Percentiles rank a stretch among this genome's conserved stretches.
Conservation (phyloP, 2,113 vertebrate genomes). For the Microtus pennsylvanicus region DNA sequence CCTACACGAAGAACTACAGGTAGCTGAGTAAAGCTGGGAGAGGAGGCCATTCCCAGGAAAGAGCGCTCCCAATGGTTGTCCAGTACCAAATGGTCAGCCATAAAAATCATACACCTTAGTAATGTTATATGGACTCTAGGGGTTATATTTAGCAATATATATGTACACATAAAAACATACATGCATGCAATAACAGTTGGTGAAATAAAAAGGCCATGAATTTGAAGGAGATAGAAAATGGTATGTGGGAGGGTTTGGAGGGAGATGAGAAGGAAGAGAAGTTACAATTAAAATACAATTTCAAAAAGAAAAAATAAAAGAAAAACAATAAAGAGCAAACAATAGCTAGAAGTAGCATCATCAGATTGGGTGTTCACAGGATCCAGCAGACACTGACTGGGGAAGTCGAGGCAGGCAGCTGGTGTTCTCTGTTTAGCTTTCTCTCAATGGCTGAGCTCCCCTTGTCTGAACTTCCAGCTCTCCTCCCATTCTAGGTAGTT, state of each 20-base stretch:
- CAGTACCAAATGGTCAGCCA: background rate
- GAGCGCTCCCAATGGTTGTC: background rate
- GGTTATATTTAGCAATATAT: background rate
- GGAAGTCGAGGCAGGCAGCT: too few relatives aligned
- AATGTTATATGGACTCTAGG: background rate
- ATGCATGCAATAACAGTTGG: background rate
- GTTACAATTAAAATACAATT: background rate
- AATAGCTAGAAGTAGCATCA: background rate
- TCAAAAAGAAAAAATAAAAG: background rate
- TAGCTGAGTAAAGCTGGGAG: background rate
- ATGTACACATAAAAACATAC: background rate
- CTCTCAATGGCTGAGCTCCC: background rate
- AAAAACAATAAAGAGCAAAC: background rate
- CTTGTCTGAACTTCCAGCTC: background rate
- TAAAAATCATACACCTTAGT: background rate
- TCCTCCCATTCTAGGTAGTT: background rate
- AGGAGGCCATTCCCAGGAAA: background rate
- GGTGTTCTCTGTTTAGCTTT: background rate
- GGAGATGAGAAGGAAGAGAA: background rate
- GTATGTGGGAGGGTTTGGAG: background rate
- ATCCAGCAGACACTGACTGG: background rate
- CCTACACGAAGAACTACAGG: background rate
- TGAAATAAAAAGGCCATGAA: background rate
- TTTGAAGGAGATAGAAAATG: background rate
- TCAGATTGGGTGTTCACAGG: background rate